Base-by-base conservation (phyloP, 2,797 vertebrate species). In the Buphagus erythrorhynchus region DNA sequence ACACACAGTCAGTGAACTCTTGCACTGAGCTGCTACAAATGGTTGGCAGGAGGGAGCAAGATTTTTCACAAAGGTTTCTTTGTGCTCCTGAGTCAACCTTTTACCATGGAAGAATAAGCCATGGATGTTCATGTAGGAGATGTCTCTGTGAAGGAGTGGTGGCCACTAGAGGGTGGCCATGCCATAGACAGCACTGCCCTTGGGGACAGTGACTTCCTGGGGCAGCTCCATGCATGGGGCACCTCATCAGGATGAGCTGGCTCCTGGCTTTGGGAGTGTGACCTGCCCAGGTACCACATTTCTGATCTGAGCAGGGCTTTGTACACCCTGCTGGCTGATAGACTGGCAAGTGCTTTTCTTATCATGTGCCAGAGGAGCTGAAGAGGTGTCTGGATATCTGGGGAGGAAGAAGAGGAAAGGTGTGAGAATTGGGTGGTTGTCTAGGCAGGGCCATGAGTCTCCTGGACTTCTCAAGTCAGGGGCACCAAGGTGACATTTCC, bases 131-230 rank as follows among this genome's bases (percentile, higher is more conserved):
- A 13, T 0, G 0, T 1, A 5, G 45, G 33, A 61, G 83, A 38
- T 3, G n/a, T 4, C 63, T 28, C 71, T 31, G 25, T n/a, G 84
- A 82, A 52, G 52, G 52, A 59, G 11, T 28, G 87, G 94, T 93
- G 91, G 85, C 95, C 93, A 72, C 91, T 90, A 93, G 94, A 93
- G 72, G 96, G 91, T 95, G 87, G 78, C 89, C 91, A 92, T 63
- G 88, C n/a, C 83, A 54, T 17, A 36, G 80, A 31, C 73, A 72
- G 67, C 8, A 5, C 11, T 87, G 81, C 33, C 54, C 68, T 9
- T 63, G 63, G 63, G 67, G 62, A 54, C 61, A 18, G n/a, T 11
- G 43, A 14, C 57, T 51, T 73, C 40, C 18, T 69, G 65, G 69
- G 72, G 35, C 73, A 86, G 29, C 20, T 79, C 74, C 21, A 11